phyloP scores from a whole-genome alignment of 2,797 vertebrate genomes.

The Tachyglossus aculeatus region DNA sequence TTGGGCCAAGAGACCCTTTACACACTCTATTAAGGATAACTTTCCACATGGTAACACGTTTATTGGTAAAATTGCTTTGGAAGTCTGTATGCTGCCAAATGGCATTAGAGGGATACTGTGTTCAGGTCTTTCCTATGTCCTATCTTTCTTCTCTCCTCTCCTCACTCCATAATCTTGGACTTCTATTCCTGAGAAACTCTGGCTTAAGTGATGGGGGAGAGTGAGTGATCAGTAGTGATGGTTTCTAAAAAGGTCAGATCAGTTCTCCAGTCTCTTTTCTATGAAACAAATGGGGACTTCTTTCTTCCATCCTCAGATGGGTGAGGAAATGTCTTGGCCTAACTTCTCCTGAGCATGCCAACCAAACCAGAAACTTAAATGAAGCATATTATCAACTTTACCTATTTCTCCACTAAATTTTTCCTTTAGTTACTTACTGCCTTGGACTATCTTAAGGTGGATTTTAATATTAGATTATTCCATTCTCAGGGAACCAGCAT shows the following conservation, averaged over 20 bases:
- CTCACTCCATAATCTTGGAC: background rate
- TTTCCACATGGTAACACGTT: slow-evolving; percentile 60
- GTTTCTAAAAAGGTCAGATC: background rate
- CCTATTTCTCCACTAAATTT: slow-evolving; percentile 21
- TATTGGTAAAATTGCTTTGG: slow-evolving; percentile 61
- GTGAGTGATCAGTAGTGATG: background rate
- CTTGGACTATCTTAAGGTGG: background rate
- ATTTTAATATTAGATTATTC: slow-evolving; percentile 9
- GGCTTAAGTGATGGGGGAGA: slow-evolving; percentile 22
- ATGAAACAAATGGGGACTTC: slow-evolving; percentile 15
- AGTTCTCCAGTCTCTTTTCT: slow-evolving; percentile 5
- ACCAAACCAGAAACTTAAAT: slow-evolving; percentile 38
- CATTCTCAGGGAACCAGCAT: slow-evolving; percentile 4
- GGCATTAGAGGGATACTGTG: slow-evolving; percentile 4
- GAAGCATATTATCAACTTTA: slow-evolving; percentile 23
- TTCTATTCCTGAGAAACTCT: slow-evolving; percentile 23
- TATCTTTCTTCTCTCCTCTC: background rate
- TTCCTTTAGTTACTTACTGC: slow-evolving; percentile 15
- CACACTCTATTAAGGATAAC: slow-evolving; percentile 52
- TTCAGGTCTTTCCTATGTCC: background rate
- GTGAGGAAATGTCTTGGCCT: slow-evolving; percentile 30
- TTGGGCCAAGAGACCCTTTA: slow-evolving; percentile 68
- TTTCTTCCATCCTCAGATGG: slow-evolving; percentile 28
- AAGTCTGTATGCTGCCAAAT: slow-evolving; percentile 14
- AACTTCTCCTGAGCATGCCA: background rate